Base-by-base conservation (phyloP, 2,888 invertebrate species). In the Norana najaformis region DNA sequence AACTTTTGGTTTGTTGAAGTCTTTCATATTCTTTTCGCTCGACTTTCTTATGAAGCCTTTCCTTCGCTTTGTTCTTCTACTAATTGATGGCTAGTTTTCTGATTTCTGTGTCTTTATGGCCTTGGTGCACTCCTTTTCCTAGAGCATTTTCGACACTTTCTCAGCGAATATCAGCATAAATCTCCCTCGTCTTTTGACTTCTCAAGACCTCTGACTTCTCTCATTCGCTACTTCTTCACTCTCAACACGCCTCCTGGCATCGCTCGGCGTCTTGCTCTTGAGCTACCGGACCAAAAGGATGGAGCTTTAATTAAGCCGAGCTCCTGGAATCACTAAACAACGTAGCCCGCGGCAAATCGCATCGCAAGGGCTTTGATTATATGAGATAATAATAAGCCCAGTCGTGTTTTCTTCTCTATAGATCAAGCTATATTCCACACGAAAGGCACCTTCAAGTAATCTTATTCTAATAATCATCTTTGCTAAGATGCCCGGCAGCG, bases 391-490 rank as follows among this genome's bases (percentile, higher is more conserved):
- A 69, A 69, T 69, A 69, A 69, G 69, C 69, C 69, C 30, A 69
- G 69, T 69, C 69, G 69, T 69, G 69, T 69, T 69, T n/a, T 69
- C 69, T 69, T 69, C 69, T n/a, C 69, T 30, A 69, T 69, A 69
- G 30, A 69, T 69, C 69, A 69, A 69, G 69, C 69, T n/a, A 69
- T 47, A 47, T 69, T 69, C 69, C 69, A 69, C 30, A n/a, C 69
- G 69, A n/a, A 69, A 69, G 69, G n/a, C 69, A n/a, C 69, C 69
- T n/a, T n/a, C 69, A 69, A 69, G 69, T 69, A 69, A 69, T 69
- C 69, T 69, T n/a, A 69, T 69, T 69, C 69, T 69, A 69, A 69
- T 69, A 69, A 69, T 13, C 69, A 69, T 69, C 69, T 69, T 69
- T 69, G 30, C 30, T n/a, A 30, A 69, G n/a, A 69, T 69, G 69